Base-by-base conservation (phyloP, 2,888 invertebrate genomes). In the Prionchulus punctatus region DNA sequence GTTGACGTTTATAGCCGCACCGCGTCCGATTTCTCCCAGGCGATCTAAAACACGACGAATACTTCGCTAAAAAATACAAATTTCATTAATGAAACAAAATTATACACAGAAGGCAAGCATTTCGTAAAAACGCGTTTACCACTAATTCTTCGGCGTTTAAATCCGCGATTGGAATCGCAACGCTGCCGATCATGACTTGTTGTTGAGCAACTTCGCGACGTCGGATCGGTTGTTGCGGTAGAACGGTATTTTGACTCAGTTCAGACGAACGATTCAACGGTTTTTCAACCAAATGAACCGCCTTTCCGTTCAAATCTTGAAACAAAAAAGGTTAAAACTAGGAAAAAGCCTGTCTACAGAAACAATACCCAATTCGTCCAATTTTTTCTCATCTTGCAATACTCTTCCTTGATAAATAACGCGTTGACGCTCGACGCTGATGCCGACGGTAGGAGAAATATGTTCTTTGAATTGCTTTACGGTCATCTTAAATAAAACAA, bases 381-480 rank as follows among this genome's bases (percentile, higher is more conserved):
- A 78, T 68, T 81, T 83, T 64, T 83, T 84, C 18, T 85, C 86
- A 77, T 94, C 87, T 67, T 85, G 84, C 53, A 94, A 76, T 28
- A 92, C 89, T 72, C 87, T 79, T n/a, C 94, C 94, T 71, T 87
- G 87, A 71, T 87, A 92, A 65, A 94, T 94, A 43, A 94, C 80
- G 57, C 92, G 80, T 71, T 92, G 92, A 51, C 83, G 81, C 60
- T 83, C 83, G 4, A 83, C 81, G 27, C 85, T 79, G 63, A 92
- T 84, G 27, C 31, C 26, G 12, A 55, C 54, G n/a, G 26, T 28
- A 1, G 54, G 63, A 65, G 70, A 65, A 53, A 72, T 71, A 56
- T 67, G 68, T 47, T 70, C 70, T 61, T 72, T 72, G 59, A 72
- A 72, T 58, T 70, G 65, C 57, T 61, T 62, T 21, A 72, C 70